Evolutionary conservation across 2,797 vertebrate species (phyloP).

Genomic region (Chromis chromis): DNA sequence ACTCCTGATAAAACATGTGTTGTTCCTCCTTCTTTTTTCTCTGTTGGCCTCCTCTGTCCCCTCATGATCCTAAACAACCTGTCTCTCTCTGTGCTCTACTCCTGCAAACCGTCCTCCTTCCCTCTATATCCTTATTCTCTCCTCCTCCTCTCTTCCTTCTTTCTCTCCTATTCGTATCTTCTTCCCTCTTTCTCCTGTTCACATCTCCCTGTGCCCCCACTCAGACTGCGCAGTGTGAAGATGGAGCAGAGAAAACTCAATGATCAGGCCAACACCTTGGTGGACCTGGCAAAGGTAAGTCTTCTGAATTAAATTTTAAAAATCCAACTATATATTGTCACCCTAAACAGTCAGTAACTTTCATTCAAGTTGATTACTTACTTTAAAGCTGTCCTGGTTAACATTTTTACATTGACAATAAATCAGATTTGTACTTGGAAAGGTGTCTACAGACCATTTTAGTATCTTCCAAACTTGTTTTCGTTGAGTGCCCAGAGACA

Average conservation of each 20-base stretch:
- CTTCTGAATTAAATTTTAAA: neutral
- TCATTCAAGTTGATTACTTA: too few species aligned
- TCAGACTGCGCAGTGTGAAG: constrained; percentile 92
- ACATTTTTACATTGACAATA: too few species aligned
- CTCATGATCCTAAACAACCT: constrained; percentile 57
- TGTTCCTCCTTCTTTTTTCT: constrained; percentile 63
- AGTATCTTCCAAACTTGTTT: neutral
- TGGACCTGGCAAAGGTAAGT: constrained; percentile 92
- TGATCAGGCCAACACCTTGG: constrained; percentile 93
- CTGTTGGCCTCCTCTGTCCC: constrained; percentile 50
- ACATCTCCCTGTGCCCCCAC: constrained; percentile 31
- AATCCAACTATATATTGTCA: too few species aligned
- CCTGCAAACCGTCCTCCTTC: constrained; percentile 29
- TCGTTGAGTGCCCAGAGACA: neutral
- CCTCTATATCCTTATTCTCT: constrained; percentile 17
- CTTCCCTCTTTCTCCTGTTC: constrained; percentile 39
- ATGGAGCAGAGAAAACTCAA: constrained; percentile 96
- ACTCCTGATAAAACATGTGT: constrained; percentile 74
- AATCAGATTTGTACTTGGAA: too few species aligned
- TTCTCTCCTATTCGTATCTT: constrained; percentile 21
- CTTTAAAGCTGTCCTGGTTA: too few species aligned
- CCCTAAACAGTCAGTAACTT: too few species aligned
- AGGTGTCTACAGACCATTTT: neutral
- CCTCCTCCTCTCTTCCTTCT: constrained; percentile 20
- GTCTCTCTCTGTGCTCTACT: constrained; percentile 44